Base-by-base conservation (phyloP, 2,888 invertebrate genomes). In the Stenoptilia bipunctidactyla region DNA sequence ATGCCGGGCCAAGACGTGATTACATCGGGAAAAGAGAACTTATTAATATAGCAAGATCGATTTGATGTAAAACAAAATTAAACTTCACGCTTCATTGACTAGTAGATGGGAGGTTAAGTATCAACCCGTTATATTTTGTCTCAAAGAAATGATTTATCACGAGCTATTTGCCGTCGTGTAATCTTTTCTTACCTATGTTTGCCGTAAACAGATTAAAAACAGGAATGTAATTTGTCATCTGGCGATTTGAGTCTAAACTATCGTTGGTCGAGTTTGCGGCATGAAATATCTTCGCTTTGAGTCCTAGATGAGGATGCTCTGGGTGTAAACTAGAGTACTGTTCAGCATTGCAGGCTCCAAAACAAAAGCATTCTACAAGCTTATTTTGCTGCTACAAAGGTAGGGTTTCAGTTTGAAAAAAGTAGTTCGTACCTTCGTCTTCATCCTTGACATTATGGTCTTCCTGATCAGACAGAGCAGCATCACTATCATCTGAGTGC, bases 391-490 rank as follows among this genome's bases (percentile, higher is more conserved):
- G 25, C 9, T 9, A 25, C 9, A 6, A 25, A 25, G 5, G 25
- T 6, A 6, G 5, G 25, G 25, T 25, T 25, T n/a, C n/a, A n/a
- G 25, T 25, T 25, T 25, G 9, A 9, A 25, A 9, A 5, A 6
- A 9, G 5, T 5, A 9, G 25, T 25, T 6, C 84, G 74, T 62
- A 92, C 92, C 92, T 77, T 92, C 92, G 59, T 90, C 89, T 55
- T 90, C 90, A 63, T 94, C 94, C 71, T 93, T 92, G 48, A 92
- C 92, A 57, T 92, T 92, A 50, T 91, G 90, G 49, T 93, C 93
- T 52, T 94, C 93, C 48, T 92, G 92, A 63, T 95, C 95, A 53
- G 93, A 93, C 54, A 92, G 89, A 65, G 93, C 92, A 53, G 94
- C 94, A 62, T 94, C 94, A 63, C 88, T 88, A 43, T 88, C 84